A percentile compares a stretch with the other conserved stretches of the same genome.
Evolutionary conservation across 2,888 invertebrate genomes (phyloP).

Genomic region (Seira musarum): DNA sequence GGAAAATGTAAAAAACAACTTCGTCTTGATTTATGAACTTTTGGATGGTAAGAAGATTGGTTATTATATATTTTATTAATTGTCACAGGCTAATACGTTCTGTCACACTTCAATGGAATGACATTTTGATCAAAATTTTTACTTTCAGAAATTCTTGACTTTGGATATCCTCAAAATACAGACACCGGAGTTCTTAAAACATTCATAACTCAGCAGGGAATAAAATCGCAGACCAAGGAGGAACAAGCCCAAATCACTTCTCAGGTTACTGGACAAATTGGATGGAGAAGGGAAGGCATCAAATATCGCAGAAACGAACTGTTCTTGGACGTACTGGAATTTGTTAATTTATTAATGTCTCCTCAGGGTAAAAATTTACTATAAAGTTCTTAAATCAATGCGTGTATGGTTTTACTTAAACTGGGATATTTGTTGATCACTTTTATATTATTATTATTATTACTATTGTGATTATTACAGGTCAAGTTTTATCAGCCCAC

Average conservation of each 20-base stretch:
- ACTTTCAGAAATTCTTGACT: constrained; percentile 93
- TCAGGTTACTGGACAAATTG: constrained; percentile 98
- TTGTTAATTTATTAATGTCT: constrained; percentile 99
- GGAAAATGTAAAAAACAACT: constrained; percentile 99
- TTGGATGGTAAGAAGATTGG: constrained; percentile 96
- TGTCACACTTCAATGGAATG: too few species aligned
- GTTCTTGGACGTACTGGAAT: constrained; percentile 98
- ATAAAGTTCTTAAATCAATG: too few species aligned
- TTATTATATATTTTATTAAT: constrained; percentile 47
- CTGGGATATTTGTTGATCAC: neutral
- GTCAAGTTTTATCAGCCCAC: constrained; percentile 98
- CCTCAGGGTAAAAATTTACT: constrained; percentile 86
- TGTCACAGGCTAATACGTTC: neutral
- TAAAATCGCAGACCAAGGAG: constrained; percentile 98
- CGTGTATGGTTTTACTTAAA: too few species aligned
- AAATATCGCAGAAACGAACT: constrained; percentile 99
- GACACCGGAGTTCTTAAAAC: constrained; percentile 99
- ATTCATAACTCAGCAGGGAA: constrained; percentile 99
- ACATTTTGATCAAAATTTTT: neutral
- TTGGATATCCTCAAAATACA: constrained; percentile 99
- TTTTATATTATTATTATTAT: constrained; percentile 19
- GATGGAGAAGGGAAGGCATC: constrained; percentile 99
- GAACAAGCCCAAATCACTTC: constrained; percentile 99
- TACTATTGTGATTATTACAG: constrained; percentile 76
- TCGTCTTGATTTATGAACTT: constrained; percentile 98